Conservation (phyloP, 2,888 invertebrate genomes). For the Tromatobia lineatoria region DNA sequence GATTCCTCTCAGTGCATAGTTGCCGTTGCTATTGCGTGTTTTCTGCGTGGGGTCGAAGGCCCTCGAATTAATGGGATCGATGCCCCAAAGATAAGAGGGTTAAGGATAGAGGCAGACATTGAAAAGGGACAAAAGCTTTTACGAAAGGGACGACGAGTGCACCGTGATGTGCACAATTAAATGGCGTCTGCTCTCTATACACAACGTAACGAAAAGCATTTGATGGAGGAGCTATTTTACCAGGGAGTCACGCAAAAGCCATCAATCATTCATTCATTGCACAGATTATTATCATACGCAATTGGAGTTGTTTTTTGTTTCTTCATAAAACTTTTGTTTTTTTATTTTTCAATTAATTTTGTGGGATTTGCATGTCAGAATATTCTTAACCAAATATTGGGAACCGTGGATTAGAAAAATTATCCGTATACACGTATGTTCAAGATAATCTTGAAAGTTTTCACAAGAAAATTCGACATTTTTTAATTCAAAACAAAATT, state of each 20-base stretch:
- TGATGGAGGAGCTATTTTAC: not conserved
- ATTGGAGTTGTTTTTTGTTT: not conserved
- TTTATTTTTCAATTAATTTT: not conserved
- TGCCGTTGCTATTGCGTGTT: conserved; percentile 29
- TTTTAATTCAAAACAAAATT: no score
- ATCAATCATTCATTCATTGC: not conserved
- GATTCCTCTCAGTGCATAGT: not conserved
- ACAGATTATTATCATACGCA: not conserved
- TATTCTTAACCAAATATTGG: no score
- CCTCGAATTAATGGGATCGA: conserved; percentile 72
- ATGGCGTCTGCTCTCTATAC: conserved; percentile 37
- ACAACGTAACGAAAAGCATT: conserved; percentile 23
- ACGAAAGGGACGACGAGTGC: conserved; percentile 41
- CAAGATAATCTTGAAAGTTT: no score
- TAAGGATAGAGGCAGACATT: conserved; percentile 62
- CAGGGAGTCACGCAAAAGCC: not conserved
- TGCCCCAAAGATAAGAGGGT: conserved; percentile 70
- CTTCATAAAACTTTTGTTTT: not conserved
- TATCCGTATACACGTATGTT: no score
- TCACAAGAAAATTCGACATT: no score
- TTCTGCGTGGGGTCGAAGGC: conserved; percentile 53
- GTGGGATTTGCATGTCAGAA: not conserved
- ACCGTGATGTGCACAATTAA: conserved; percentile 36
- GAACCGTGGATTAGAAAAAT: no score
- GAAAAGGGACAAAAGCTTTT: conserved; percentile 35